A percentile compares a stretch with the other conserved stretches of the same genome.
Conservation (phyloP, 2,113 vertebrate species). For the Phoxinus phoxinus region DNA sequence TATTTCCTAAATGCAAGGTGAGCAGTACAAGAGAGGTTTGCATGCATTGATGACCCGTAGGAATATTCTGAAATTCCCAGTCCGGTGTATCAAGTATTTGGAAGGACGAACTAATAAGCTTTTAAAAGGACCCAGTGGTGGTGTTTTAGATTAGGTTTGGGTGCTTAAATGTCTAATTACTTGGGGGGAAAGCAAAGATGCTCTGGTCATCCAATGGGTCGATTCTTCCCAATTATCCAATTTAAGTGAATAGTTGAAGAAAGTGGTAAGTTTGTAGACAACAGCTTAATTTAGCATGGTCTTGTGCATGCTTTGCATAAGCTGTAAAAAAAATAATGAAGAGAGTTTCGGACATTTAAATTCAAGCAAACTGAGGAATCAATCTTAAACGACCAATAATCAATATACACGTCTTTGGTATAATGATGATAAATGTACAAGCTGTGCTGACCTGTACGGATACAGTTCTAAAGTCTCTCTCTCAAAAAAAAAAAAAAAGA, state of each 20-base stretch:
- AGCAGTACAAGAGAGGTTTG: not conserved
- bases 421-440: conserved; percentile 52
- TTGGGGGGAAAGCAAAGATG: not conserved
- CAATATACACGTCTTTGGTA: conserved; percentile 21
- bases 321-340: not conserved
- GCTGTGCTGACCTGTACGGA: not conserved
- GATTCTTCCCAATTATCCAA: conserved; percentile 25
- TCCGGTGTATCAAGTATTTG: not conserved
- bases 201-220: not conserved
- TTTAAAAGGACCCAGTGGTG: not conserved
- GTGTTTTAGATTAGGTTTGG: not conserved
- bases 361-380: conserved; percentile 25
- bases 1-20: not conserved
- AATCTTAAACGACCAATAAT: conserved; percentile 17
- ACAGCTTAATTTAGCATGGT: not conserved
- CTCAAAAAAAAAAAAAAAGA: too few relatives aligned
- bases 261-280: not conserved
- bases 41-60: not conserved
- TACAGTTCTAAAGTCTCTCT: conserved; percentile 10
- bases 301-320: not conserved
- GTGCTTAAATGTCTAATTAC: not conserved
- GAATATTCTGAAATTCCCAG: not conserved
- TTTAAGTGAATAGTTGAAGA: conserved; percentile 8
- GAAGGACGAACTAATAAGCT: not conserved
- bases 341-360: conserved; percentile 35